Evolutionary conservation across 2,888 invertebrate species (phyloP).

Genomic region (Oligia latruncula): DNA sequence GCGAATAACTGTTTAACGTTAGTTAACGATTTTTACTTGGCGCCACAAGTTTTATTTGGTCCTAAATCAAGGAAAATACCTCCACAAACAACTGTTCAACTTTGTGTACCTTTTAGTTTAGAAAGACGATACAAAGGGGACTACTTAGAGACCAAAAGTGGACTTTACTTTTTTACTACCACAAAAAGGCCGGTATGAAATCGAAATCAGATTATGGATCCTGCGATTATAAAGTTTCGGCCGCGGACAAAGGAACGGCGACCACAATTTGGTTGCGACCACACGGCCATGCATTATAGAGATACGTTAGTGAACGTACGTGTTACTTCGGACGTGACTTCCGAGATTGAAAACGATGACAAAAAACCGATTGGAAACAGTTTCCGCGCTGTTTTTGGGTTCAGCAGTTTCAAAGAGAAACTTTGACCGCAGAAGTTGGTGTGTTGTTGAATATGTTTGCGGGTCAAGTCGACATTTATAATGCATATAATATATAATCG

Average conservation of each 20-base stretch:
- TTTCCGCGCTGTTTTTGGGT: conserved; percentile 64
- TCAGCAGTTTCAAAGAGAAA: conserved; percentile 57
- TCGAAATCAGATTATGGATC: conserved; percentile 86
- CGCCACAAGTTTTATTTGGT: conserved; percentile 71
- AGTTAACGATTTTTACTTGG: conserved; percentile 61
- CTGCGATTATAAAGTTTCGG: conserved; percentile 85
- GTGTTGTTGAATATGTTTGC: conserved; percentile 25
- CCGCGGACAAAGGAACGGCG: conserved; percentile 74
- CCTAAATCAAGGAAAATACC: conserved; percentile 69
- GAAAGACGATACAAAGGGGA: conserved; percentile 77
- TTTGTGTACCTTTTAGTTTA: conserved; percentile 75
- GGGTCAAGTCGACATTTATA: conserved; percentile 17
- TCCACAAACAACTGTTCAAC: conserved; percentile 74
- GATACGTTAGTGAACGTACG: conserved; percentile 73
- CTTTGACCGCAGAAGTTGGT: conserved; percentile 48
- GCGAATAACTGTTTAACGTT: conserved; percentile 57
- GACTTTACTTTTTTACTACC: conserved; percentile 82
- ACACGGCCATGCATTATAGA: conserved; percentile 76
- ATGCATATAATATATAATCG: not conserved
- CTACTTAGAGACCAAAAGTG: conserved; percentile 75
- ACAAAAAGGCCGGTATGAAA: conserved; percentile 85
- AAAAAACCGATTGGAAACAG: conserved; percentile 67
- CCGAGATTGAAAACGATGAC: conserved; percentile 68
- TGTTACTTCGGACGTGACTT: conserved; percentile 80
- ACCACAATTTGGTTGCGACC: conserved; percentile 77